These are phyloP conservation scores for Caenorhabditis latens DNA, from an alignment of 1,140 invertebrate species.

Conservation along the genomic window DNA sequence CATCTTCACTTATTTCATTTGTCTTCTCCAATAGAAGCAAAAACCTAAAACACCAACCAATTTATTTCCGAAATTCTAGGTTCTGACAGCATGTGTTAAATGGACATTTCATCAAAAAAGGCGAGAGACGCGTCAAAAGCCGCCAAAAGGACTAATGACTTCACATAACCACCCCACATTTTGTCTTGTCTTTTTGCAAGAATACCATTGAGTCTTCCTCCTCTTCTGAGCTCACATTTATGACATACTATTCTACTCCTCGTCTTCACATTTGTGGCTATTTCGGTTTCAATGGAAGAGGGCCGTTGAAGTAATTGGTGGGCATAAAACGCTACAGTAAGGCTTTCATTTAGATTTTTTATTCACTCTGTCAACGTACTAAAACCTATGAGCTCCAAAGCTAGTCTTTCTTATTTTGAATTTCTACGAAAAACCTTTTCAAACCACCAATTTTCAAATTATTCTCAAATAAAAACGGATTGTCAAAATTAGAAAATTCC, in stretches of 20 bases:
- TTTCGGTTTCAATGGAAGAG: background rate
- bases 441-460: background rate
- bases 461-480: background rate
- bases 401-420: no score
- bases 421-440: no score
- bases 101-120: conserved; percentile 54
- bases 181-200: background rate
- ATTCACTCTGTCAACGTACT: no score
- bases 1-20: background rate
- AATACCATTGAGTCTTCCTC: conserved; percentile 49
- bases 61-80: conserved; percentile 1
- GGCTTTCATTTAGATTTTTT: no score
- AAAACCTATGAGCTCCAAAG: no score
- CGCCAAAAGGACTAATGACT: conserved; percentile 55
- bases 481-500: background rate
- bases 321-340: background rate
- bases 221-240: conserved; percentile 42
- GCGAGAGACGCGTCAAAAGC: conserved; percentile 38
- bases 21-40: background rate
- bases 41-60: background rate
- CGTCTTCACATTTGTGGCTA: background rate
- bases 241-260: conserved; percentile 38
- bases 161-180: conserved; percentile 46
- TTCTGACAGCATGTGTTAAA: conserved; percentile 18
- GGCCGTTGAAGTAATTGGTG: background rate